Base-by-base conservation (phyloP, 2,797 vertebrate genomes). In the Scolopax bukidnonensis region DNA sequence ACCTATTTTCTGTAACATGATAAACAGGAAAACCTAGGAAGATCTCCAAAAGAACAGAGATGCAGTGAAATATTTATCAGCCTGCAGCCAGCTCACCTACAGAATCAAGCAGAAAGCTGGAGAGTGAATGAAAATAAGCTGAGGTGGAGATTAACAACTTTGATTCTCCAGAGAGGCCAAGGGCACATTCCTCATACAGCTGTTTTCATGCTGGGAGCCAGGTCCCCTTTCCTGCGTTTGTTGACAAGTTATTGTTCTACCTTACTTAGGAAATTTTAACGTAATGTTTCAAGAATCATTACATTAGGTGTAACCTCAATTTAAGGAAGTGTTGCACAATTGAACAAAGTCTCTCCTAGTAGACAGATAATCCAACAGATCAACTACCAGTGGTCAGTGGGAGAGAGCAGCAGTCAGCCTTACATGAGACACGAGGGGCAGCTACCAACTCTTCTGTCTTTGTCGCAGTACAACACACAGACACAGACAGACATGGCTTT, bases 191-290 rank as follows among this genome's bases (percentile, higher is more conserved):
- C 80, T 78, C 40, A 50, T 23, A 43, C 87, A 94, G 95, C 93
- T 96, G 94, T 76, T 94, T 88, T 87, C 16, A 2, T 57, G 48
- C 6, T 60, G 89, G 83, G 41, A 91, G 91, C 40, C 57, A 90
- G 67, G 74, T 94, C 81, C 75, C 77, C 71, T 57, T 95, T 96
- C 95, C 96, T 96, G 83, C 54, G 43, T 96, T 96, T 97, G 91
- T 95, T 97, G 90, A 94, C 84, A 91, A 95, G 86, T 96, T 86
- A 87, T 93, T 95, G 91, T 96, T 97, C 93, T 75, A 93, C 90
- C 77, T 91, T 59, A 93, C 93, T 90, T 94, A 93, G 96, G 95
- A 97, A 97, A 95, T 60, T 73, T 51, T 86, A 89, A 89, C 32
- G 9, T 54, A 48, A 87, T 50, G 60, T 74, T 90, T 84, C 70